phyloP scores from a whole-genome alignment of 2,113 vertebrate species.

The Ptilorrhoa leucosticta region DNA sequence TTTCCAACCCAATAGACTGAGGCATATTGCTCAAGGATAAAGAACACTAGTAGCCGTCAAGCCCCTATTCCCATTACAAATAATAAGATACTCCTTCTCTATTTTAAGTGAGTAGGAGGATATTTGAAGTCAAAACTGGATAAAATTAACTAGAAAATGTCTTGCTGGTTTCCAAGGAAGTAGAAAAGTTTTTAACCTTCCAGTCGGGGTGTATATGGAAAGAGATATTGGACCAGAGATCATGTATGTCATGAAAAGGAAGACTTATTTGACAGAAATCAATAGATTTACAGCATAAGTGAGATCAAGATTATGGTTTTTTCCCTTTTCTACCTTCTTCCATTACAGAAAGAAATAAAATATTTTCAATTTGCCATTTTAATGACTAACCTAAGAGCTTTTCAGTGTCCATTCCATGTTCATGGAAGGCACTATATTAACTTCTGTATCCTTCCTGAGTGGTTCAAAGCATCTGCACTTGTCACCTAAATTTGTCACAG shows the following conservation, averaged over 20 bases:
- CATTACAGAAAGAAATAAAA: neutral
- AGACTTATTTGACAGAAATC: neutral
- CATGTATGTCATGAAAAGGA: neutral
- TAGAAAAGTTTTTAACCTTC: neutral
- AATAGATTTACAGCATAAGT: neutral
- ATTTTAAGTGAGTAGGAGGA: neutral
- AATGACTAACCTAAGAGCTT: neutral
- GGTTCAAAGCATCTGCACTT: neutral
- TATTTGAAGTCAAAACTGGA: constrained; percentile 1
- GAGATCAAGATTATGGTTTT: neutral
- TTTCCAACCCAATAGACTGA: neutral
- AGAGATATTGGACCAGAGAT: neutral
- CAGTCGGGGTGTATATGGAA: neutral
- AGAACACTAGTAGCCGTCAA: neutral
- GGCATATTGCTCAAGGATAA: neutral
- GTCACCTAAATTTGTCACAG: neutral
- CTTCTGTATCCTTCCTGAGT: neutral
- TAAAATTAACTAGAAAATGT: neutral
- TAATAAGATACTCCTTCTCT: neutral
- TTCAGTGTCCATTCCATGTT: neutral
- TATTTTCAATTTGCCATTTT: neutral
- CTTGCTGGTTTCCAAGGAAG: neutral
- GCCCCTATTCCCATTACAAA: neutral
- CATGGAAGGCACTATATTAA: neutral
- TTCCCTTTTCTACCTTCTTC: neutral